These are phyloP conservation scores for Dallia pectoralis DNA, from an alignment of 2,797 vertebrate genomes.

Conservation along the genomic window DNA sequence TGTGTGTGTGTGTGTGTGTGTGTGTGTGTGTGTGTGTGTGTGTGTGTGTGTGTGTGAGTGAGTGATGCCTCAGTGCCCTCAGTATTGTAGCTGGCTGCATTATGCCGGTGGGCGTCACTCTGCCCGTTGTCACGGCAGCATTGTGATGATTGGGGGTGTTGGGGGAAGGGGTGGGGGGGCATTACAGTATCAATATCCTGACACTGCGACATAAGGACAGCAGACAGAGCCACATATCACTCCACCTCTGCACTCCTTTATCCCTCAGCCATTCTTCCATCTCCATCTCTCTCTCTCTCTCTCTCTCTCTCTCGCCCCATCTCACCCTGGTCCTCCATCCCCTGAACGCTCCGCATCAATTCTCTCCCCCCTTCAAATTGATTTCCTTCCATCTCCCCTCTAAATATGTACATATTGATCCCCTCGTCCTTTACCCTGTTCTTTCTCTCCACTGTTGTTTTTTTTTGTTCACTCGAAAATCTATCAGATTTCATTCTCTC, in stretches of 20 bases:
- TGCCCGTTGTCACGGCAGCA: conserved; percentile 75
- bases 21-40: not conserved
- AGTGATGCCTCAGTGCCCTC: conserved; percentile 75
- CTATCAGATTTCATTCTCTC: conserved; percentile 67
- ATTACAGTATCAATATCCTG: conserved; percentile 83
- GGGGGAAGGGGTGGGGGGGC: conserved; percentile 52
- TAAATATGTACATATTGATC: conserved; percentile 78
- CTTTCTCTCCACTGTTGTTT: conserved; percentile 49
- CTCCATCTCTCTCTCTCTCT: conserved; percentile 24
- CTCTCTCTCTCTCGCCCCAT: conserved; percentile 12
- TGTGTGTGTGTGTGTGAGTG: no score
- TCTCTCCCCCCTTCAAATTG: conserved; percentile 62
- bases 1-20: no score
- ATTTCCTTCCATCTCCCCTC: conserved; percentile 71
- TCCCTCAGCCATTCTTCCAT: conserved; percentile 28
- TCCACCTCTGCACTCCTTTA: conserved; percentile 70
- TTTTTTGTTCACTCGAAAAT: conserved; percentile 62
- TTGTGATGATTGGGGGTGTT: conserved; percentile 70
- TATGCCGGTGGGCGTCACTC: conserved; percentile 78
- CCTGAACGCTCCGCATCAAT: conserved; percentile 60
- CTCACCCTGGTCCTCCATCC: conserved; percentile 11
- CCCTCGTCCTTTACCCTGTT: conserved; percentile 26
- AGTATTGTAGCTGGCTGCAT: conserved; percentile 76
- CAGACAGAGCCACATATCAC: conserved; percentile 76
- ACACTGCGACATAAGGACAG: conserved; percentile 84